Conservation (phyloP, 2,797 vertebrate species). For the Apodemus agrarius region DNA sequence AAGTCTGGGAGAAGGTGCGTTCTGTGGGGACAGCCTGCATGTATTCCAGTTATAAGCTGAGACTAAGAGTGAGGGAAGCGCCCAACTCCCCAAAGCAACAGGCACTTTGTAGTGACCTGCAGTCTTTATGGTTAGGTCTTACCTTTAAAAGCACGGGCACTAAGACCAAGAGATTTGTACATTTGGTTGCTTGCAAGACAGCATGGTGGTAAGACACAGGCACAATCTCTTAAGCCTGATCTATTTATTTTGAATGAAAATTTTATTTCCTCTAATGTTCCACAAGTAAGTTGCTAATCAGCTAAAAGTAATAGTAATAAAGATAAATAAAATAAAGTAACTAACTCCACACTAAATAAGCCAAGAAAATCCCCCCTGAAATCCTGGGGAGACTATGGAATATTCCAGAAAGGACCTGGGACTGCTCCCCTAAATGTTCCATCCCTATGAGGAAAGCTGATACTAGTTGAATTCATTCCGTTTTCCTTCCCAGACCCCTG, state of each 20-base stretch:
- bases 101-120: background rate
- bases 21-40: background rate
- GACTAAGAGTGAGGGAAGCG: background rate
- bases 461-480: background rate
- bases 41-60: slow-evolving; percentile 11
- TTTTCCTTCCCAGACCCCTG: background rate
- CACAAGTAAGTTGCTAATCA: background rate
- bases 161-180: slow-evolving; percentile 47
- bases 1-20: background rate
- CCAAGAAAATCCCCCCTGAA: background rate
- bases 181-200: slow-evolving; percentile 11
- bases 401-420: background rate
- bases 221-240: background rate
- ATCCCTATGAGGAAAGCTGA: background rate
- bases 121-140: background rate
- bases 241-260: background rate
- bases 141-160: slow-evolving; percentile 6
- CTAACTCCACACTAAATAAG: background rate
- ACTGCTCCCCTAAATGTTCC: background rate
- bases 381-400: background rate
- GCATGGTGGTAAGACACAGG: slow-evolving; percentile 5
- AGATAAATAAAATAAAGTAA: background rate
- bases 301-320: background rate
- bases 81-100: background rate
- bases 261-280: background rate